Evolutionary conservation across 2,113 vertebrate species (phyloP).

Genomic region (Crotalus tigris): DNA sequence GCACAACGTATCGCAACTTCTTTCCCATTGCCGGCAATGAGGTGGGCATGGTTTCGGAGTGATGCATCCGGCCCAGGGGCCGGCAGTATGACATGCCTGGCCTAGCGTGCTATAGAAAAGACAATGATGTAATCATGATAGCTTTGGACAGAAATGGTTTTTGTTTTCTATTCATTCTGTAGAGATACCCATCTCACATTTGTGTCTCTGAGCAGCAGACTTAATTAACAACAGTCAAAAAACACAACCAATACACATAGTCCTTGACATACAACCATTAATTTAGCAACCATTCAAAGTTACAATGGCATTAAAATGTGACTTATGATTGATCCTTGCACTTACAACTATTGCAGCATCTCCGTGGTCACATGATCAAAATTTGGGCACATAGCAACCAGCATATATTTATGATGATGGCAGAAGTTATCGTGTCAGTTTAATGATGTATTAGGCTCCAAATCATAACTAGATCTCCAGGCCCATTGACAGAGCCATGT

Average conservation of each 20-base stretch:
- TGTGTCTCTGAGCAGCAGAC: background rate
- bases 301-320: no score
- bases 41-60: no score
- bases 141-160: background rate
- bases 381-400: no score
- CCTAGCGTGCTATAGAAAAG: background rate
- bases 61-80: no score
- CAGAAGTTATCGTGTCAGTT: background rate
- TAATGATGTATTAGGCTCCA: background rate
- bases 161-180: background rate
- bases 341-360: no score
- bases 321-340: no score
- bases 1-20: no score
- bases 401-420: no score
- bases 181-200: background rate
- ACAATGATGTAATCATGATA: background rate
- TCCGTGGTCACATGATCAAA: no score
- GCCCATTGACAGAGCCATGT: background rate
- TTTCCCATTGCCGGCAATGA: no score
- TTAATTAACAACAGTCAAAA: background rate
- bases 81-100: background rate
- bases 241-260: background rate
- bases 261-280: no score
- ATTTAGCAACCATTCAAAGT: no score
- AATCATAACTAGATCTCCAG: background rate